Conservation (phyloP, 2,797 vertebrate genomes). For the Rhinichthys osculus region DNA sequence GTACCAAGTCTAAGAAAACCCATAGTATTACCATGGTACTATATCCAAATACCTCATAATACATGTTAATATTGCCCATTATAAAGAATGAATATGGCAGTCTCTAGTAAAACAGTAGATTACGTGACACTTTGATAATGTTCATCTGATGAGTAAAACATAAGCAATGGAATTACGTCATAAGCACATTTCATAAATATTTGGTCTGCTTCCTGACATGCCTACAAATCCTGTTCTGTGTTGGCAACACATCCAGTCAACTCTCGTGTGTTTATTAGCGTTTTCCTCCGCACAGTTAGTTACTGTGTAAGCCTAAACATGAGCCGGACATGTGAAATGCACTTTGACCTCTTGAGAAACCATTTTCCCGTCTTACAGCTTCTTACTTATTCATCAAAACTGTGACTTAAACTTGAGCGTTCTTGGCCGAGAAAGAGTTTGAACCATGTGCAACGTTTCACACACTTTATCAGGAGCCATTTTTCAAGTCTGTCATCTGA, state of each 20-base stretch:
- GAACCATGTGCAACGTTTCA: constrained; percentile 54
- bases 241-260: constrained; percentile 28
- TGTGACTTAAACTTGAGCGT: constrained; percentile 2
- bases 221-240: constrained; percentile 30
- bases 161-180: not conserved
- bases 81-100: not conserved
- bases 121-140: constrained; percentile 25
- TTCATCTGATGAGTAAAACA: constrained; percentile 18
- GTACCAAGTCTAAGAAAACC: not conserved
- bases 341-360: constrained; percentile 44
- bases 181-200: constrained; percentile 51
- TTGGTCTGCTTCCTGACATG: constrained; percentile 11
- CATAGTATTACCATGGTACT: not conserved
- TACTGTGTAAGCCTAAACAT: constrained; percentile 48
- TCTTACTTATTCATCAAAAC: not conserved
- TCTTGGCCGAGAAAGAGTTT: constrained; percentile 34
- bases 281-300: constrained; percentile 25
- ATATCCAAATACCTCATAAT: not conserved
- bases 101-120: constrained; percentile 11
- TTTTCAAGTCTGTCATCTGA: constrained; percentile 38
- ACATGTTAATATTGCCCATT: not conserved
- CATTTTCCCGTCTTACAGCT: not conserved
- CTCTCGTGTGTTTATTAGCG: constrained; percentile 45
- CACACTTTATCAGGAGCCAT: constrained; percentile 42
- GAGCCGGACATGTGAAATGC: constrained; percentile 47